Base-by-base conservation (phyloP, 2,797 vertebrate species). In the Hapalemur alaotrensis region DNA sequence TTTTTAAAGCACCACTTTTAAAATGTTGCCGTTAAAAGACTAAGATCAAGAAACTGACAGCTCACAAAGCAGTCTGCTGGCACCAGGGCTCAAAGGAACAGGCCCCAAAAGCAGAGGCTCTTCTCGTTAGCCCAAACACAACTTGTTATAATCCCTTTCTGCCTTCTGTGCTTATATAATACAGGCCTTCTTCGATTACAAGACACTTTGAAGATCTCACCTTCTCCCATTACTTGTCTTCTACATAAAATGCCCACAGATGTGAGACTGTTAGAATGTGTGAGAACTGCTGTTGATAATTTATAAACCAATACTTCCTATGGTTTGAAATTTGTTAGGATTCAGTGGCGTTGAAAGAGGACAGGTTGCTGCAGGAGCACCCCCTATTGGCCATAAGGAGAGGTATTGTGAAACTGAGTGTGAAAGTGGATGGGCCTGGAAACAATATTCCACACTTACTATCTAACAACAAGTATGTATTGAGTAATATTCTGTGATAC, bases 141-240 rank as follows among this genome's bases (percentile, higher is more conserved):
- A 97, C 32, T 96, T 97, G 92, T 48, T 97, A 95, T 98, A 99
- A 98, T 98, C 97, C 98, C 96, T 98, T 93, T 98, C 97, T 98
- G 98, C 98, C 98, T 98, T 97, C 97, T 98, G 98, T 97, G 97
- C 98, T 98, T 97, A 96, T 93, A 92, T 95, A 98, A 93, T 93
- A 97, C 97, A 98, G 98, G 57, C 97, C 97, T 98, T 98, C 98
- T 99, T 98, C 96, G 61, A 97, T 99, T 99, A 98, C 98, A 95
- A 97, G 98, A 98, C 97, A 98, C 98, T 99, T 98, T 99, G 98
- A 99, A 98, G 98, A 98, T 98, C 98, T 98, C 98, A 98, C 98
- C 98, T 99, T 99, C 98, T 99, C 98, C 98, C 98, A 97, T 99
- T 99, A 98, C 98, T 98, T 98, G 98, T 98, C 98, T 98, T 98